Percentiles rank a stretch among this genome's conserved stretches.
These are phyloP conservation scores for Macrostomum cliftonense DNA, from an alignment of 2,888 invertebrate genomes.

Conservation along the genomic window DNA sequence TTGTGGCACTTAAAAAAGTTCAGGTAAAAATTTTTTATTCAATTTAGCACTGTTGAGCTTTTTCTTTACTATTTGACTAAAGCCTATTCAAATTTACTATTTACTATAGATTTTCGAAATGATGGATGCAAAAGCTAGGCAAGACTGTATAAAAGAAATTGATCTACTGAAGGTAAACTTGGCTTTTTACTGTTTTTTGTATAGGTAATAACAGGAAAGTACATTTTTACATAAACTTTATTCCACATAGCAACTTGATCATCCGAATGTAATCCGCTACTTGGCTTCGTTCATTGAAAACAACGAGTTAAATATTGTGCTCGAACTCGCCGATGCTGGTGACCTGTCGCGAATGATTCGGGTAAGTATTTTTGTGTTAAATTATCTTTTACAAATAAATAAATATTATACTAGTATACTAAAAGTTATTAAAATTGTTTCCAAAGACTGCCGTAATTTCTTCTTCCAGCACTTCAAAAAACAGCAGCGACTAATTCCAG, in stretches of 20 bases:
- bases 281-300: slow-evolving; percentile 43
- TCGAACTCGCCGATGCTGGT: slow-evolving; percentile 46
- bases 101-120: slow-evolving; percentile 44
- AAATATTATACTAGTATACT: slow-evolving; percentile 36
- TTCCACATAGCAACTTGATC: slow-evolving; percentile 40
- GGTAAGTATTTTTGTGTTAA: neutral
- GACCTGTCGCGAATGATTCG: slow-evolving; percentile 35
- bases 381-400: too few species aligned
- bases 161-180: slow-evolving; percentile 45
- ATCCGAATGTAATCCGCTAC: slow-evolving; percentile 44
- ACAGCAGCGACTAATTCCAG: slow-evolving; percentile 44
- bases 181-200: too few species aligned
- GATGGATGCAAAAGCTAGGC: slow-evolving; percentile 47
- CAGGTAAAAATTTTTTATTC: slow-evolving; percentile 20
- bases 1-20: slow-evolving; percentile 44
- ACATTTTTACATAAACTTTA: slow-evolving; percentile 11
- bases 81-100: neutral
- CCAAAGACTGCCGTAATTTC: too few species aligned
- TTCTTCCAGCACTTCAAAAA: slow-evolving; percentile 42
- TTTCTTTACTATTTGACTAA: neutral
- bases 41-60: neutral
- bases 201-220: too few species aligned
- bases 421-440: too few species aligned
- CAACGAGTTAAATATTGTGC: slow-evolving; percentile 43
- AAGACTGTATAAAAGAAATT: slow-evolving; percentile 49